A percentile compares a stretch with the other conserved stretches of the same genome.
Conservation (phyloP, 2,113 vertebrate genomes). For the Crotalus helleri region DNA sequence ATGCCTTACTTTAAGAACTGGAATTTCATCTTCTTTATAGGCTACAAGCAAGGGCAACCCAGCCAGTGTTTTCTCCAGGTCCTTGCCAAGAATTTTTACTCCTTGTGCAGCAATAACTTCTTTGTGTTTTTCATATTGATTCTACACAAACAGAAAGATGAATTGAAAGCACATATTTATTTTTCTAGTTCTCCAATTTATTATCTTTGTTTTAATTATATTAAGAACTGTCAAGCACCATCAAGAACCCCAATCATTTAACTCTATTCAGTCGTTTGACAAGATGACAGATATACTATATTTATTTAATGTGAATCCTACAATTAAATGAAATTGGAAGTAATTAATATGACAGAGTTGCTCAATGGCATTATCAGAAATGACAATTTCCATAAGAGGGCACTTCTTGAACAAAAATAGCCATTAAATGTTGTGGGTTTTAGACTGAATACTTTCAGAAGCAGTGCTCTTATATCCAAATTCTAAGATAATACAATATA, state of each 20-base stretch:
- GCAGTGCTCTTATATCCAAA: background rate
- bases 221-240: background rate
- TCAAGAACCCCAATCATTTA: background rate
- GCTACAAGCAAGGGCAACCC: constrained; percentile 93
- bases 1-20: constrained; percentile 84
- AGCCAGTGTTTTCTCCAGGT: constrained; percentile 92
- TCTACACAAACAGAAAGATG: constrained; percentile 69
- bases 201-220: rapidly evolving
- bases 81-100: constrained; percentile 97
- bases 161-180: background rate
- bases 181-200: background rate
- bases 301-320: background rate
- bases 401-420: background rate
- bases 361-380: background rate
- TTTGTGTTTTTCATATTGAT: constrained; percentile 97
- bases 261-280: background rate
- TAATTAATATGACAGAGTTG: background rate
- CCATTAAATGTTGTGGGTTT: background rate
- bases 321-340: background rate
- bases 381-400: background rate
- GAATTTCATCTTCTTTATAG: constrained; percentile 89
- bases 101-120: constrained; percentile 92
- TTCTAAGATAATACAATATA: background rate
- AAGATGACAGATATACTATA: background rate
- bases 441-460: background rate